phyloP scores from a whole-genome alignment of 2,888 invertebrate species.

The Rhopalosiphum nymphaeae region DNA sequence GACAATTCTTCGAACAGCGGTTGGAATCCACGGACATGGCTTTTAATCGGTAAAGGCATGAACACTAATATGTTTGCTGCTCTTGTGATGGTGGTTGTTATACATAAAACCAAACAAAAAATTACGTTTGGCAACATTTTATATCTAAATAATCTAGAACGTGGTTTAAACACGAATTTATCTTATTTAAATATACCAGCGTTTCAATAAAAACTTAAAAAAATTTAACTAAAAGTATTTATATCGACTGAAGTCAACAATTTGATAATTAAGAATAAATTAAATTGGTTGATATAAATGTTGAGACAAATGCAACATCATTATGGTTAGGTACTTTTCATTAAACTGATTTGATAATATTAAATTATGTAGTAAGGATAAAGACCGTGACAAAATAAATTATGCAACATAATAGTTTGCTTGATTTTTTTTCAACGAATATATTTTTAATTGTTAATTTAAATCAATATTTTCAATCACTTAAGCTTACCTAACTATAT shows the following conservation, averaged over 20 bases:
- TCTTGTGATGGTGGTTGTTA: not conserved
- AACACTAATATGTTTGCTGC: constrained; percentile 61
- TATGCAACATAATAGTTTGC: not conserved
- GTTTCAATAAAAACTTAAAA: not conserved
- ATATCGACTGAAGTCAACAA: not conserved
- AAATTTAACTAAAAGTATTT: not conserved
- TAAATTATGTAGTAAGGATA: not conserved
- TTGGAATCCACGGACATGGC: constrained; percentile 64
- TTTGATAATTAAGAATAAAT: not conserved
- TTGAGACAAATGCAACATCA: not conserved
- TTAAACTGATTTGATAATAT: not conserved
- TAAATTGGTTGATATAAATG: not conserved
- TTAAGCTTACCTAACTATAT: not conserved
- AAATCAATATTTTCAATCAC: not conserved
- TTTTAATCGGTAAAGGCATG: constrained; percentile 60
- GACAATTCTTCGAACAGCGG: constrained; percentile 62
- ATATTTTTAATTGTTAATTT: not conserved
- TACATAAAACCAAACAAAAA: constrained; percentile 6
- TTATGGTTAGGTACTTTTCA: not conserved
- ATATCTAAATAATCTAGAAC: not conserved
- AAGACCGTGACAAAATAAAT: not conserved
- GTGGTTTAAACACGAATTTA: not conserved
- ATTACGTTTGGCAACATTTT: not conserved
- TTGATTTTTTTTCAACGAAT: not conserved
- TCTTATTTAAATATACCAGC: not conserved